A percentile compares a stretch with the other conserved stretches of the same genome.
These are phyloP conservation scores for Eupithecia insigniata DNA, from an alignment of 2,888 invertebrate species.

Conservation along the genomic window DNA sequence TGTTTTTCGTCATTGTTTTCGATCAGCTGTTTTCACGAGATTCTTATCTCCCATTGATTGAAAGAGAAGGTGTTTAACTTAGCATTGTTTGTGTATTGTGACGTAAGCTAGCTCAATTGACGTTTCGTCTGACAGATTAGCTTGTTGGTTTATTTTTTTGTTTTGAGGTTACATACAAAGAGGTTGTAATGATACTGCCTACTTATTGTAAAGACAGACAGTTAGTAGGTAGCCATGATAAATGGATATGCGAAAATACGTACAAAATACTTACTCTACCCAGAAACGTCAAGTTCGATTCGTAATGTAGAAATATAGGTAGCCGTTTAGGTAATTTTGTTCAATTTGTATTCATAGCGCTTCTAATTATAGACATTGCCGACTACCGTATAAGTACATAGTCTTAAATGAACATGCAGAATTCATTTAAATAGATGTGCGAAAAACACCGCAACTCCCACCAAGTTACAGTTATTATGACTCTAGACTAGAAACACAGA, in stretches of 20 bases:
- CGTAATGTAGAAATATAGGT: neutral
- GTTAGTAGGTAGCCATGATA: neutral
- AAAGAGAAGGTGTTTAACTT: conserved; percentile 73
- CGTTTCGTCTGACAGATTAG: conserved; percentile 48
- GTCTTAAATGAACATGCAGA: neutral
- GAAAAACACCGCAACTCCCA: neutral
- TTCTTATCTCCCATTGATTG: conserved; percentile 75
- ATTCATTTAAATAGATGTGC: neutral
- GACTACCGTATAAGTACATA: neutral
- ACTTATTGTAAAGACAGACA: conserved; percentile 5
- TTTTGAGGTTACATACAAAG: conserved; percentile 31
- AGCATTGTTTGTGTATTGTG: conserved; percentile 67
- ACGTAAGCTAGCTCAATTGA: conserved; percentile 49
- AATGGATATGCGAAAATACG: conserved; percentile 8
- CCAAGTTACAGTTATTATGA: neutral
- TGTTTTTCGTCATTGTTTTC: conserved; percentile 78
- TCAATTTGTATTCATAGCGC: conserved; percentile 1
- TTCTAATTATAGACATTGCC: neutral
- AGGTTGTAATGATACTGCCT: conserved; percentile 13
- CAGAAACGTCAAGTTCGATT: conserved; percentile 1
- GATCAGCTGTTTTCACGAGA: conserved; percentile 80
- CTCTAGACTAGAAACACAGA: neutral
- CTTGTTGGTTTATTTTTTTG: conserved; percentile 44
- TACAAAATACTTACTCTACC: neutral
- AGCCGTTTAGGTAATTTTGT: neutral